Conservation (phyloP, 1,140 invertebrate species). For the Oryctes rhinoceros region DNA sequence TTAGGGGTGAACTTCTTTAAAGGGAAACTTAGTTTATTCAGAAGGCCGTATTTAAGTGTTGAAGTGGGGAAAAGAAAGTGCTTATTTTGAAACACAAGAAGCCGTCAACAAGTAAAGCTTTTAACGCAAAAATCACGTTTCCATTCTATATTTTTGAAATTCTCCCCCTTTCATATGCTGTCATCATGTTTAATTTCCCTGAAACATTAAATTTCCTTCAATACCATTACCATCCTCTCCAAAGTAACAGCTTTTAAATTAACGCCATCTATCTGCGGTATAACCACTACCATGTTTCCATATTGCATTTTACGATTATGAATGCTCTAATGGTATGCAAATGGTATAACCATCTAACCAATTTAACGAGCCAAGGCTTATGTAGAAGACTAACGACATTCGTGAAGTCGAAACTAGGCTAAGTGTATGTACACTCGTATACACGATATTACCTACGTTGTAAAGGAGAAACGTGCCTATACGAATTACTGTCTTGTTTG, state of each 20-base stretch:
- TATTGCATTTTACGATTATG: not conserved
- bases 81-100: no score
- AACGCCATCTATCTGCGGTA: not conserved
- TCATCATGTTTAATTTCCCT: no score
- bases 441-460: not conserved
- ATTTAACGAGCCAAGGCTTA: not conserved
- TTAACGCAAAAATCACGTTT: no score
- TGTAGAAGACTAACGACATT: not conserved
- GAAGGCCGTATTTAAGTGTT: no score
- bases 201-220: no score
- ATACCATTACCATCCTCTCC: no score
- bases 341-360: not conserved
- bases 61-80: no score
- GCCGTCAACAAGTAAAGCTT: no score
- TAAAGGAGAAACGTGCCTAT: not conserved
- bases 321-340: slow-evolving; percentile 1
- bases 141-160: no score
- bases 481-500: not conserved
- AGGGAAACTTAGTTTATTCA: no score
- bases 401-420: not conserved
- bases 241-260: not conserved
- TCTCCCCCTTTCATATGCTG: no score
- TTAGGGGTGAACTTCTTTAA: no score
- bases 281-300: not conserved
- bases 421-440: not conserved